Base-by-base conservation (phyloP, 2,113 vertebrate species). In the Mystacornis crossleyi region DNA sequence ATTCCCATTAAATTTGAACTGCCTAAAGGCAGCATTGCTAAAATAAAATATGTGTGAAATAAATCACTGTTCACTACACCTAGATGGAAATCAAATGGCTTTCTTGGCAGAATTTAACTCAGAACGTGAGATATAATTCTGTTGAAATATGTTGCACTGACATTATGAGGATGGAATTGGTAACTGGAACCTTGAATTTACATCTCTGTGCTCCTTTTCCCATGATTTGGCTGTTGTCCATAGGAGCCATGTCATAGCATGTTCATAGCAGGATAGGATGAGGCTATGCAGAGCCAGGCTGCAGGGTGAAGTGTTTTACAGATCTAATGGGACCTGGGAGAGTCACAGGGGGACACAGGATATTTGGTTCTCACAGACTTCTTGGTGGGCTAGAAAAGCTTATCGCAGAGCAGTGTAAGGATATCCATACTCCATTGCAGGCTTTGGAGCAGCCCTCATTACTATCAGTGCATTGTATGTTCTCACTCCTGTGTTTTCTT, bases 1-100 rank as follows among this genome's bases (percentile, higher is more conserved):
- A 77, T 47, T 93, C 58, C 45, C 29, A 65, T 93, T 88, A 93
- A 91, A 50, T 91, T 93, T 31, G 72, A 87, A 85, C 74, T n/a
- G 45, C 61, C 38, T 73, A 84, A 87, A 84, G 45, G 20, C 53
- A 72, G 14, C 18, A 6, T 51, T 74, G 18, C 38, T 95, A 42
- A 84, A 91, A 81, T 71, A 55, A 78, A 84, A 78, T 34, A 33
- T 9, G 3, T 51, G 10, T 81, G 24, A 74, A 54, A 79, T 88
- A 92, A 92, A 89, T 91, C 51, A 62, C 18, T 64, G 7, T 47
- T 71, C 19, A 12, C n/a, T 73, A 55, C 29, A 86, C 15, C 36
- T 51, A 64, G 15, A 29, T 70, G 60, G 38, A 60, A 87, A 67
- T 71, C 0, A 4, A 74, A 66, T 81, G 11, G 24, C 61, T 69